A percentile compares a stretch with the other conserved stretches of the same genome.
Conservation (phyloP, 2,113 vertebrate species). For the Rutilus rutilus region DNA sequence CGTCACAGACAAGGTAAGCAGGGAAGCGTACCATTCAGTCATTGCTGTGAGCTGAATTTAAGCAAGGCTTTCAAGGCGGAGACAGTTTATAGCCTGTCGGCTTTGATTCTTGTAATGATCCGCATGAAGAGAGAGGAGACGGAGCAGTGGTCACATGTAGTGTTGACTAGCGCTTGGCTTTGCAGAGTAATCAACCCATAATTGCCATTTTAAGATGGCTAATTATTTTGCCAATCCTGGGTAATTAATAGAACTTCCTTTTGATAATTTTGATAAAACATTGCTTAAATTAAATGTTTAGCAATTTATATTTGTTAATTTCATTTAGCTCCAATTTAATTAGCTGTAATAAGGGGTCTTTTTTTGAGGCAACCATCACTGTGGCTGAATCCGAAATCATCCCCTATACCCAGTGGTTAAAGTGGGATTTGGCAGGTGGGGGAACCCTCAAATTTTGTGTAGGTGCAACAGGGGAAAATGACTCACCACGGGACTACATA, state of each 20-base stretch:
- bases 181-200: neutral
- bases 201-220: neutral
- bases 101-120: constrained; percentile 24
- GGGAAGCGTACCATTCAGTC: neutral
- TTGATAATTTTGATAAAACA: neutral
- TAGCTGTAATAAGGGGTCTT: too few relatives aligned
- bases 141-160: neutral
- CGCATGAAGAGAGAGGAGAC: neutral
- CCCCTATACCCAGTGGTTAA: too few relatives aligned
- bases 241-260: neutral
- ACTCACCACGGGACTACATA: too few relatives aligned
- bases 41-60: constrained; percentile 25
- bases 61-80: neutral
- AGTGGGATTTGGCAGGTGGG: too few relatives aligned
- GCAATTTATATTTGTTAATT: neutral
- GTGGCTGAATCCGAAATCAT: too few relatives aligned
- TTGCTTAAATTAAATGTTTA: neutral
- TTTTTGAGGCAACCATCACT: too few relatives aligned
- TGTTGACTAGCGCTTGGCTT: neutral
- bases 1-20: constrained; percentile 87
- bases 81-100: neutral
- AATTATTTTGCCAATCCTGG: neutral
- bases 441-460: too few relatives aligned
- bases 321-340: too few relatives aligned
- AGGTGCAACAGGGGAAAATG: too few relatives aligned